Conservation (phyloP, 2,113 vertebrate species). For the Hippocampus abdominalis region DNA sequence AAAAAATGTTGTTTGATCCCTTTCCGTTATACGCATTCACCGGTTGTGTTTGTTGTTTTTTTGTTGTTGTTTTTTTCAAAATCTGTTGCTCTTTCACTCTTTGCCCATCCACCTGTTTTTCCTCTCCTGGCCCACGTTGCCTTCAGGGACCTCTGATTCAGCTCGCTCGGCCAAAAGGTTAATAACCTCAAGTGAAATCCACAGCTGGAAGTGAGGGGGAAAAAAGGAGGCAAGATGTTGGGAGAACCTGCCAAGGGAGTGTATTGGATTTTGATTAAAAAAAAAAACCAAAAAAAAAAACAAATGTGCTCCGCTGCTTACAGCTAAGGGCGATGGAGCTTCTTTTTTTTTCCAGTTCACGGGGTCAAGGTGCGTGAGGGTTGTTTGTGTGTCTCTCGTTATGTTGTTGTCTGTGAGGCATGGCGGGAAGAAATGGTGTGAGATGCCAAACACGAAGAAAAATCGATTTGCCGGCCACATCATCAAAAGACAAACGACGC, state of each 20-base stretch:
- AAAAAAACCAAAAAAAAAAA: conserved; percentile 60
- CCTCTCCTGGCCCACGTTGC: conserved; percentile 29
- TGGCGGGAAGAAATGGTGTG: conserved; percentile 16
- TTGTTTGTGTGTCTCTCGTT: conserved; percentile 46
- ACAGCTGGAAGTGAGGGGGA: conserved; percentile 47
- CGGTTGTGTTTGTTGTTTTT: not conserved
- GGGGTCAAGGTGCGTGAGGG: conserved; percentile 34
- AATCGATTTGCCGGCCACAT: conserved; percentile 15
- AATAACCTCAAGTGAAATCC: conserved; percentile 71
- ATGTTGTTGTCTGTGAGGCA: conserved; percentile 38
- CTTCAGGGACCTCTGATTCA: conserved; percentile 48
- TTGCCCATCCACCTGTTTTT: conserved; percentile 14
- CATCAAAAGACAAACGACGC: conserved; percentile 41
- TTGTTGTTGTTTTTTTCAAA: not conserved
- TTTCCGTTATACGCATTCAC: conserved; percentile 36
- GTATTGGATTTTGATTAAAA: conserved; percentile 71
- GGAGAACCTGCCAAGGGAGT: conserved; percentile 38
- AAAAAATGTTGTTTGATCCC: conserved; percentile 23
- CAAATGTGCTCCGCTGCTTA: conserved; percentile 36
- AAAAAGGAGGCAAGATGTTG: conserved; percentile 8
- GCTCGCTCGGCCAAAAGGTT: conserved; percentile 64
- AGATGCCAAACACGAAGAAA: conserved; percentile 30
- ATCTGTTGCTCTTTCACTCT: conserved; percentile 19
- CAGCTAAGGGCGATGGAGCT: conserved; percentile 20
- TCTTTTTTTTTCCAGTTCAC: conserved; percentile 34